Conservation (phyloP, 1,140 invertebrate genomes). For the Magallana gigas region DNA sequence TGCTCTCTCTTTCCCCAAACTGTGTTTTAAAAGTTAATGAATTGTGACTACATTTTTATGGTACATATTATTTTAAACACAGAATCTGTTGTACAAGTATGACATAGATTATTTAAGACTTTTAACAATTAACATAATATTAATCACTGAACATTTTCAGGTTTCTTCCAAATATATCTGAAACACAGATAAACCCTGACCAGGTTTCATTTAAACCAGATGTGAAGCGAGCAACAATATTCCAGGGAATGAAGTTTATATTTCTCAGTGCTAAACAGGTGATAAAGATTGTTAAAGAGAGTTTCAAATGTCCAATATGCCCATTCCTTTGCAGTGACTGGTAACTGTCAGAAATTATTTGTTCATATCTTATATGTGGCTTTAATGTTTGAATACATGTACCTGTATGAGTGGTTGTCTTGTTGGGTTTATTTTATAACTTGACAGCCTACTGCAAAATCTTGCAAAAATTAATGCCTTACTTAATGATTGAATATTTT, state of each 20-base stretch:
- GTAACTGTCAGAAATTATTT: too few relatives aligned
- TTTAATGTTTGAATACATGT: too few relatives aligned
- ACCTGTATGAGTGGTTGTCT: too few relatives aligned
- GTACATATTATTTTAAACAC: not conserved
- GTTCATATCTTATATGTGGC: too few relatives aligned
- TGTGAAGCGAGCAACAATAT: constrained; percentile 81
- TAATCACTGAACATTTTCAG: constrained; percentile 55
- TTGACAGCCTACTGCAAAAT: too few relatives aligned
- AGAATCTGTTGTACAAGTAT: not conserved
- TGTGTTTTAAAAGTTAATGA: not conserved
- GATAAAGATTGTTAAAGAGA: not conserved
- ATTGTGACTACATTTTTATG: not conserved
- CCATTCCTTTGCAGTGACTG: too few relatives aligned
- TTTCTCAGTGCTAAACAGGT: constrained; percentile 83
- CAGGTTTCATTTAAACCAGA: constrained; percentile 81
- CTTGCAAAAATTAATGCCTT: too few relatives aligned
- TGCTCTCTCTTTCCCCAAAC: not conserved
- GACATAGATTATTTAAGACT: not conserved
- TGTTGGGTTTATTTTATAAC: too few relatives aligned
- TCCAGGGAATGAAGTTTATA: constrained; percentile 83
- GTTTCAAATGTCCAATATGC: too few relatives aligned
- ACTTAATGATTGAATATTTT: not conserved
- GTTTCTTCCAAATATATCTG: constrained; percentile 81
- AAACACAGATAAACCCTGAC: constrained; percentile 81
- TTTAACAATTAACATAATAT: not conserved